Base-by-base conservation (phyloP, 2,888 invertebrate genomes). In the Epsilonema sp. region DNA sequence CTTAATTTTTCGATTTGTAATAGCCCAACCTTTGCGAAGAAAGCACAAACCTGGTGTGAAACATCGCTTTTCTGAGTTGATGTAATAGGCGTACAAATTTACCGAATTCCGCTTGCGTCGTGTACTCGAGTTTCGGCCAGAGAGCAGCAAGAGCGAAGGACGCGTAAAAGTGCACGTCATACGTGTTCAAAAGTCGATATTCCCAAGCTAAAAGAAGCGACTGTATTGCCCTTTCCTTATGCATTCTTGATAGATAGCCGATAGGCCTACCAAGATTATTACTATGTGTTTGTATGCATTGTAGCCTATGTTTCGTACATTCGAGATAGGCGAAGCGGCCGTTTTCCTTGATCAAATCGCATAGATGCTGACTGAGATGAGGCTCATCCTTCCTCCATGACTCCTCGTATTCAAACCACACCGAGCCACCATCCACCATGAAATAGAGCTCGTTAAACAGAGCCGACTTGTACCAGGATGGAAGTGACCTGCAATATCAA, bases 141-240 rank as follows among this genome's bases (percentile, higher is more conserved):
- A 89, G 74, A 70, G 80, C 79, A 11, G 80, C 77, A 57, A 89
- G 69, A 19, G 87, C 83, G 64, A 82, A 86, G 1, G 89, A 87
- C 2, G 89, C 87, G 67, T 90, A 90, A 70, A 87, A 89, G 68
- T 90, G 89, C 16, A 90, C 90, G 69, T 90, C 90, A 63, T 89
- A 90, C 0, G 89, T 87, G 62, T 87, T 89, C 66, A 82, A 85
- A 89, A 92, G 90, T 59, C 84, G 75, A 67, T 90, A 90, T 67
- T 90, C 90, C 64, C 89, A 89, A 1, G 89, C 70, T 70, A 54
- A 25, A 60, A 57, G 42, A 23, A 36, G 23, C 21, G 13, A 52
- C n/a, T n/a, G n/a, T n/a, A n/a, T n/a, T n/a, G n/a, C n/a, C n/a
- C n/a, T n/a, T n/a, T n/a, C n/a, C n/a, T n/a, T n/a, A n/a, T n/a